Evolutionary conservation across 2,888 invertebrate genomes (phyloP), one percentile per base, ranked within the genome.

Genomic region (Sinelater perroti): DNA sequence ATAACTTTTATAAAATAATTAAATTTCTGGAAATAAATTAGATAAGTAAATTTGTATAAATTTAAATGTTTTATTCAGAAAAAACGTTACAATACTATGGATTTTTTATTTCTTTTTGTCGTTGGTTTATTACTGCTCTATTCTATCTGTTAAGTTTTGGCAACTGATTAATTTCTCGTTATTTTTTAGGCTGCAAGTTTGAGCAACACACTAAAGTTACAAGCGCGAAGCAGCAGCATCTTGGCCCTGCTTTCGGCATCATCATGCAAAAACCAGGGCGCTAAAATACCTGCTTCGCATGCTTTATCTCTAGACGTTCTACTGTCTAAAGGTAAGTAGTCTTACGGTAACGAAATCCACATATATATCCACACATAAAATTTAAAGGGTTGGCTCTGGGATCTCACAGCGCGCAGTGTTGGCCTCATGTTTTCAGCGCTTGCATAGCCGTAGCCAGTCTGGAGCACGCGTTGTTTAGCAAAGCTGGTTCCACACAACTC

Each of bases 381-480:
- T 16, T 28, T 51, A 17, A 1, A 72, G 95, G 96, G 1, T 80
- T 97, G 45, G 95, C 96, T 72, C 83, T 96, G 4, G 96, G 95
- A 2, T 93, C 95, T 28, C 95, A 95, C 72, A 93, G 95, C 17
- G 85, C 93, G 11, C 93, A 94, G 64, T 97, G 97, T 71, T 97
- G 97, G 97, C 91, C 92, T 62, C 95, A 97, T 73, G 93, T 97
- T 58, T 95, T 98, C 74, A 88, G 91, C 70, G 95, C 95, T 13
- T 95, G 95, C 67, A 88, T 95, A 28, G 95, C 96, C 74, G 93
- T 97, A 3, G 91, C 94, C 2, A 91, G 92, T 70, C 80, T 97
- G 70, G 97, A 97, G 70, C 95, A 95, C 74, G 89, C 90, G 0
- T 85, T 94, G 64, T 95, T 95, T 70, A 93, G 94, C 17, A 88